Evolutionary conservation across 2,888 invertebrate species (phyloP), one percentile per base, ranked within the genome.

Genomic region (Megaustenia siamemsis): DNA sequence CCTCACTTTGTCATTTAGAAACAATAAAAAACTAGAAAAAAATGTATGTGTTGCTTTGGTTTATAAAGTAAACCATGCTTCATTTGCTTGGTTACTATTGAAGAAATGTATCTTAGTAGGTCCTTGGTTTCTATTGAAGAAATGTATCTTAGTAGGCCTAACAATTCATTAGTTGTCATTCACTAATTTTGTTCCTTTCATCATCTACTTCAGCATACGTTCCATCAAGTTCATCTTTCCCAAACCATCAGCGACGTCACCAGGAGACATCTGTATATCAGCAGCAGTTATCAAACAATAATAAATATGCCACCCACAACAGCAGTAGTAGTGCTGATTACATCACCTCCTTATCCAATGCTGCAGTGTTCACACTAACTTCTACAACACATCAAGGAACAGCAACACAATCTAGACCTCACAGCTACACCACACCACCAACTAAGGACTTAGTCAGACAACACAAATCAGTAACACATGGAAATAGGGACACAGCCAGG

Each of bases 391-490:
- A 81, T 49, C 69, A 43, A 12, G 56, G 35, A 35, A 28, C 56
- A 43, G 38, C 75, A 45, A 6, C 12, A 12, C 63, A 10, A 10
- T 8, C 68, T 28, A 28, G 71, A 43, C 69, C 68, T n/a, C 60
- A 73, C 53, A 73, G 45, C 60, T 76, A 75, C 68, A 69, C 75
- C 10, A 85, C 85, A 24, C 85, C 85, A 3, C 85, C 85, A 40
- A 85, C 85, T 8, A 85, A 81, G 66, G 85, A 85, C 1, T 56
- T 66, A 12, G 43, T 45, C n/a, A 21, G 28, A 45, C 73, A 63
- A 38, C 79, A 63, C 32, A 73, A 63, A n/a, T 24, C 79, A 75
- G 66, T 43, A 24, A 21, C 71, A 35, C 53, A 73, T 60, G 83
- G 83, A 4, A 69, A 77, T 35, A 69, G 83, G 35, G 83, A 84